Percentiles rank a stretch among this genome's conserved stretches.
phyloP scores from a whole-genome alignment of 1,140 invertebrate genomes.

The Drosophila kikkawai region DNA sequence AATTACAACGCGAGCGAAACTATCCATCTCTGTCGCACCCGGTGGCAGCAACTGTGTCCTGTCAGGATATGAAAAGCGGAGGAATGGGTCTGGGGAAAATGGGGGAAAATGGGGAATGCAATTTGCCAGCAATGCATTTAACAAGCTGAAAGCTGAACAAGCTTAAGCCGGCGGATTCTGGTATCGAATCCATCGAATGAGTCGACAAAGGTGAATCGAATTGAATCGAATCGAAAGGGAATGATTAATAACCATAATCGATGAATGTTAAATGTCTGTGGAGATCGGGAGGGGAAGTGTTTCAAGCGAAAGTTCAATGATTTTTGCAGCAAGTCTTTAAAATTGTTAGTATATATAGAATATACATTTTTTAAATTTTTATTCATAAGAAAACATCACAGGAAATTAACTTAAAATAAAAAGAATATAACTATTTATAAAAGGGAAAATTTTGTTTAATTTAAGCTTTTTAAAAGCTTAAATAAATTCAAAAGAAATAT shows the following conservation, averaged over 20 bases:
- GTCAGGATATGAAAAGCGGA: slow-evolving; percentile 12
- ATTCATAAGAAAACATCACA: too few species aligned
- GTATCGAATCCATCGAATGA: slow-evolving; percentile 16
- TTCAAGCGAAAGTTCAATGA: background rate
- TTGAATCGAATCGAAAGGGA: slow-evolving; percentile 27
- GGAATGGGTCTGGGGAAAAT: background rate
- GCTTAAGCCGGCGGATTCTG: slow-evolving; percentile 34
- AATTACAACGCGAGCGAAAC: slow-evolving; percentile 56
- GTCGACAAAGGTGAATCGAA: slow-evolving; percentile 35
- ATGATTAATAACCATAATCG: slow-evolving; percentile 49
- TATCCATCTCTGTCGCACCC: slow-evolving; percentile 36
- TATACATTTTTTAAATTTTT: too few species aligned
- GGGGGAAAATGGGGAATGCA: slow-evolving; percentile 38
- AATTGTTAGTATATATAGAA: background rate
- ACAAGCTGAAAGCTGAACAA: slow-evolving; percentile 40
- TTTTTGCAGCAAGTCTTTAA: background rate
- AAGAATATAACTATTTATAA: background rate
- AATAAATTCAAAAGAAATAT: too few species aligned
- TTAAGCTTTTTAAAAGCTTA: background rate
- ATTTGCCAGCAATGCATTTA: slow-evolving; percentile 50
- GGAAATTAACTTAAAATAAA: background rate
- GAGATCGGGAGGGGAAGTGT: background rate
- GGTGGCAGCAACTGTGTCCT: slow-evolving; percentile 30
- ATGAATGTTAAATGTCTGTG: slow-evolving; percentile 22
- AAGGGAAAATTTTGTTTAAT: background rate